These are phyloP conservation scores for Orycteropus afer DNA, from an alignment of 2,113 vertebrate species.

Conservation along the genomic window DNA sequence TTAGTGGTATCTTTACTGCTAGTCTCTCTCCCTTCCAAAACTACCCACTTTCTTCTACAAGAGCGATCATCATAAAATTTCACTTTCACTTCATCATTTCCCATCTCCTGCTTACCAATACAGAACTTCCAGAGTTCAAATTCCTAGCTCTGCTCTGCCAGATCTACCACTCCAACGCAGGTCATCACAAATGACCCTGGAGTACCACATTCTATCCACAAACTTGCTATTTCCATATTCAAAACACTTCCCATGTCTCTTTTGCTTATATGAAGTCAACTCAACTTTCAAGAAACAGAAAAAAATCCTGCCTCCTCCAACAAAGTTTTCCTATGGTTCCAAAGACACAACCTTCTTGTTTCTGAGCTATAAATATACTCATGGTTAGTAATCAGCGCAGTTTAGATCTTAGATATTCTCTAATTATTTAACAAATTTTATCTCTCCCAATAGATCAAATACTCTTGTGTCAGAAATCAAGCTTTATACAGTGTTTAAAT, in stretches of 20 bases:
- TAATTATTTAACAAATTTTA: constrained; percentile 27
- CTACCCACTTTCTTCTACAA: background rate
- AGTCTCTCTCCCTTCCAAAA: constrained; percentile 30
- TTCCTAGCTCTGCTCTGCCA: background rate
- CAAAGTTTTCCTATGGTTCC: constrained; percentile 33
- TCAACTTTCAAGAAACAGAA: constrained; percentile 45
- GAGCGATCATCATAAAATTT: background rate
- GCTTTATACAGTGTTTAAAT: background rate
- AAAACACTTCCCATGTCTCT: background rate
- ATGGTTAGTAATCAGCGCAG: background rate
- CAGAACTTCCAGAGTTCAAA: background rate
- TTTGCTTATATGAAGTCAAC: constrained; percentile 1
- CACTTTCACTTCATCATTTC: background rate
- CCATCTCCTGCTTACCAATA: background rate
- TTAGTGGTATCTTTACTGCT: background rate
- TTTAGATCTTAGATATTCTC: background rate
- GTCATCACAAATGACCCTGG: background rate
- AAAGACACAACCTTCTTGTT: constrained; percentile 35
- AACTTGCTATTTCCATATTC: background rate
- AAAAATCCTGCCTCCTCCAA: constrained; percentile 4
- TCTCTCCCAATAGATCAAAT: constrained; percentile 23
- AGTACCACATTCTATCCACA: background rate
- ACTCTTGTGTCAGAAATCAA: background rate
- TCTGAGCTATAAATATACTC: constrained; percentile 32
- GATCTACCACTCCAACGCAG: background rate